Base-by-base conservation (phyloP, 2,888 invertebrate species). In the Sarcophaga carnaria region DNA sequence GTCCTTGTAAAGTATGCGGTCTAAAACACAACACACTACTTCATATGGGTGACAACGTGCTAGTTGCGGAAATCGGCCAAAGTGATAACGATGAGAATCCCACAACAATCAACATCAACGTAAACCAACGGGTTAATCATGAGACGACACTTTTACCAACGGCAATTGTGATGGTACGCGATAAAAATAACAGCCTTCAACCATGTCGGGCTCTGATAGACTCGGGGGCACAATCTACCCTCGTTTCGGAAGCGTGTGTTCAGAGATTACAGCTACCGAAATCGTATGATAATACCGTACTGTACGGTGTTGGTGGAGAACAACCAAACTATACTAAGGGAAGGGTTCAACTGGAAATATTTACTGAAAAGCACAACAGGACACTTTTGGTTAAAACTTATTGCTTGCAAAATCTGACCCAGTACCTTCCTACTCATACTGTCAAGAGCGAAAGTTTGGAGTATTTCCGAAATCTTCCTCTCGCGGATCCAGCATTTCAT, bases 11-110 rank as follows among this genome's bases (percentile, higher is more conserved):
- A 70, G 20, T 49, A 17, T 84, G 84, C 63, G 49, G 75, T 59
- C 14, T 49, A 60, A 84, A 76, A 72, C 87, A 87, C 17, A 87
- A 85, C 45, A 82, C 87, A 5, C 22, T 85, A 12, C n/a, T 87
- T 17, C 87, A 87, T 71, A 25, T 6, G 3, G 22, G 25, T 37
- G 45, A 37, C 8, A n/a, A 17, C 5, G 20, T 49, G 20, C 27
- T 27, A 6, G 6, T 27, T 27, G 6, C 27, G 27, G 27, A 27
- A 27, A 27, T 6, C 6, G 27, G 27, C 20, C 20, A 27, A 27
- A 27, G 27, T 27, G 66, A 77, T 27, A 60, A 20, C 11, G 60
- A 37, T 11, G 47, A 77, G 49, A 59, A 20, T 60, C 47, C 27
- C 27, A 27, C 27, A 6, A 6, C 27, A 27, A 27, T 27, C 27